These are phyloP conservation scores for Remorina albescens DNA, from an alignment of 2,797 vertebrate species.

Conservation along the genomic window DNA sequence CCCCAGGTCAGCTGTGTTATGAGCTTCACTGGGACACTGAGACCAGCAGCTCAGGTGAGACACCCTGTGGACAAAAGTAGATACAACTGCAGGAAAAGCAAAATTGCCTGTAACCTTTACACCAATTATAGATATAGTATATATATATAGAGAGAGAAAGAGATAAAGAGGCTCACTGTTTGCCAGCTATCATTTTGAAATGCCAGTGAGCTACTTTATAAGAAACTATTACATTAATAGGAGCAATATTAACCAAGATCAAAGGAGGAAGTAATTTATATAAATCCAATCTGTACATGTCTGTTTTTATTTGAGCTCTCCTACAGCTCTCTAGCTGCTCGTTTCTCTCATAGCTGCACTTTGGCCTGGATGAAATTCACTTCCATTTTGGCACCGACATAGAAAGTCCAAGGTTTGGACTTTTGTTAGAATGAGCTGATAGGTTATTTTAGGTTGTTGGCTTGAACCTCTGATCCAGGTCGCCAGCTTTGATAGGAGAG, in stretches of 20 bases:
- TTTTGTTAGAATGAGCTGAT: background rate
- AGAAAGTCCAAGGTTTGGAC: background rate
- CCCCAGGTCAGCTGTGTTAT: constrained; percentile 83
- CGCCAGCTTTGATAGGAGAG: constrained; percentile 2
- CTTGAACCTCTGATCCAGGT: background rate
- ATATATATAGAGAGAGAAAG: too few species aligned
- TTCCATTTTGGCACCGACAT: background rate
- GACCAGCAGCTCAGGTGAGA: constrained; percentile 85
- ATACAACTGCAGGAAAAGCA: constrained; percentile 26
- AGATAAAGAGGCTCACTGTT: too few species aligned
- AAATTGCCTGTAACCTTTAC: background rate
- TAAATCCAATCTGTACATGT: background rate
- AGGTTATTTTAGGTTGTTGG: constrained; percentile 9
- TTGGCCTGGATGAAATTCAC: background rate
- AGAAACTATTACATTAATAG: background rate
- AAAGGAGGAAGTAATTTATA: background rate
- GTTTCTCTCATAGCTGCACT: background rate
- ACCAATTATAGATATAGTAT: background rate
- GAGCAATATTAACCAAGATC: background rate
- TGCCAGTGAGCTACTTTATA: background rate
- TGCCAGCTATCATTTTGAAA: background rate
- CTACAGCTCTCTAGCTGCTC: background rate
- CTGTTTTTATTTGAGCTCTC: background rate
- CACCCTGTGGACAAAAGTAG: constrained; percentile 57
- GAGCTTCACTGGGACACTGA: constrained; percentile 90